Evolutionary conservation across 53 echinoderm and acorn worm species (phyloP).

Genomic region (Glandiceps talaboti): DNA sequence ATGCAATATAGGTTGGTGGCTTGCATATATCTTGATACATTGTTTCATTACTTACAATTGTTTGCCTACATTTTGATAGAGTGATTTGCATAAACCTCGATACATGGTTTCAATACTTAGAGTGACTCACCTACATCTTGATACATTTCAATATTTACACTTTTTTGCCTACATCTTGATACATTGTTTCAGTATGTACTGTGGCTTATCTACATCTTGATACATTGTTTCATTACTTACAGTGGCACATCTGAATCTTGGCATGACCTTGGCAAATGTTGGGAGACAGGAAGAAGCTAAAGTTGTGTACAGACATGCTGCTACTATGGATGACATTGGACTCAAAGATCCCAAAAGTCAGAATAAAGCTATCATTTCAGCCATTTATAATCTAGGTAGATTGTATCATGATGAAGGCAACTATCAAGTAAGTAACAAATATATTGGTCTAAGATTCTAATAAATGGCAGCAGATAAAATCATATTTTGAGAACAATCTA

Average conservation of each 20-base stretch:
- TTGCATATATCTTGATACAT: not conserved
- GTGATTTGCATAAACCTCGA: too few species aligned
- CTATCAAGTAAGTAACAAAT: conserved; percentile 45
- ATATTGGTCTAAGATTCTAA: too few species aligned
- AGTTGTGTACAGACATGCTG: conserved; percentile 52
- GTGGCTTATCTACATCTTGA: not conserved
- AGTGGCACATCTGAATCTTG: conserved; percentile 96
- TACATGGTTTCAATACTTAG: too few species aligned
- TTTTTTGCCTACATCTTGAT: too few species aligned
- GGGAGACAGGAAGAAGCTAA: conserved; percentile 57
- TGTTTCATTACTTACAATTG: conserved; percentile 37
- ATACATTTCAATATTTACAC: too few species aligned
- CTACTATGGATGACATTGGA: conserved; percentile 58
- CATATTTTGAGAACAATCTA: too few species aligned
- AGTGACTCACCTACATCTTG: not conserved
- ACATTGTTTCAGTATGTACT: too few species aligned
- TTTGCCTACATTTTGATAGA: conserved; percentile 84
- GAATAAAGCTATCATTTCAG: conserved; percentile 80
- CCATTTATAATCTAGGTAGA: conserved; percentile 84
- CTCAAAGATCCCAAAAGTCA: conserved; percentile 90
- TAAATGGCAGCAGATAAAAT: too few species aligned
- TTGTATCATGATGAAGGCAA: conserved; percentile 75
- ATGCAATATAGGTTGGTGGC: too few species aligned
- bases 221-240: conserved; percentile 2
- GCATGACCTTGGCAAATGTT: conserved; percentile 61